Base-by-base conservation (phyloP, 2,888 invertebrate genomes). In the Drosophila lacicola region DNA sequence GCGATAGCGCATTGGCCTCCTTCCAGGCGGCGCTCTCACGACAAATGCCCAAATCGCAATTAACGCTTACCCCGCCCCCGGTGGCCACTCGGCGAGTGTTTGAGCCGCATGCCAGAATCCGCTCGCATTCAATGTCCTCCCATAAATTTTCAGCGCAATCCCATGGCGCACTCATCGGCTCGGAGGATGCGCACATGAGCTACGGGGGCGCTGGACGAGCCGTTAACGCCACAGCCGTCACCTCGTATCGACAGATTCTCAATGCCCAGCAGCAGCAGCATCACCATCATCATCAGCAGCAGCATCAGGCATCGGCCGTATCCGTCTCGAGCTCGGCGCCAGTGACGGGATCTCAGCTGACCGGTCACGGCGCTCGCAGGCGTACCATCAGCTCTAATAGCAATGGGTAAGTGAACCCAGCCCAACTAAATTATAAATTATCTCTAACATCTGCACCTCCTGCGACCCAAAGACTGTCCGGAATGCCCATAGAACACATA, bases 361-460 rank as follows among this genome's bases (percentile, higher is more conserved):
- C 74, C 70, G 82, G 66, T 19, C 82, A 86, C 51, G 74, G 76
- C 53, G 86, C 74, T 58, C 88, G 93, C 76, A 89, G 93, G 70
- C 90, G 92, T 36, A 93, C 93, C 58, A 92, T 92, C 64, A 92
- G 92, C 78, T 92, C 92, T 56, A 93, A 92, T 65, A 92, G 93
- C 77, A 92, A 92, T 81, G 92, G 92, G 93, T 93, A 73, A 89
- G 90, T 80, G 13, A 8, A 29, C 8, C 29, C 29, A 29, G 25
- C 2, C 8, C 25, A 2, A 25, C 25, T 25, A 25, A 25, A 25
- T 25, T 25, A 25, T 8, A 2, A 25, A 25, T 6, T 25, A 25
- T 8, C 25, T 6, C 25, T 25, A 25, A 6, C 25, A 25, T 25
- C 25, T 25, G 25, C 25, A 25, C 25, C 6, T 25, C 6, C 25